These are phyloP conservation scores for Sphenodon punctatus DNA, from an alignment of 2,797 vertebrate species.

Conservation along the genomic window DNA sequence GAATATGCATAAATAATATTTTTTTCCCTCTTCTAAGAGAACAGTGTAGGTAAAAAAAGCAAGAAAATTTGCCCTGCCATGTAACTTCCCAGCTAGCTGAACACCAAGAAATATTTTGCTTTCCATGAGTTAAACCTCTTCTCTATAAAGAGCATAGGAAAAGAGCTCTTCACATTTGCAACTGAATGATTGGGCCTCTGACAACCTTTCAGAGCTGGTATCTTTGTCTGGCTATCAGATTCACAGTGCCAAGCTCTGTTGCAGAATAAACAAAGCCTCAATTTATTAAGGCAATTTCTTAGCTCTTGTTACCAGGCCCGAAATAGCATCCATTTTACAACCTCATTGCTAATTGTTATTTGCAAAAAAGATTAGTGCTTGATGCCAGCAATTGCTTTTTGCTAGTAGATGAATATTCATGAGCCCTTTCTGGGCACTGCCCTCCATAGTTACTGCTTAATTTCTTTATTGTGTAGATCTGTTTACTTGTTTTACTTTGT, in stretches of 20 bases:
- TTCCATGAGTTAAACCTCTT: background rate
- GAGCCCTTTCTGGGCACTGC: constrained; percentile 7
- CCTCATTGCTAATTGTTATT: constrained; percentile 45
- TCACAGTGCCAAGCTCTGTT: background rate
- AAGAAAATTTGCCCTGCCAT: background rate
- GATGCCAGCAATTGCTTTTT: constrained; percentile 26
- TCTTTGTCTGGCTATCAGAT: constrained; percentile 3
- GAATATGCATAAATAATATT: background rate
- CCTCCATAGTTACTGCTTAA: constrained; percentile 36
- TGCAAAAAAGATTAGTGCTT: constrained; percentile 33
- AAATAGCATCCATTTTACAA: constrained; percentile 49
- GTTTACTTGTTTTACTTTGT: constrained; percentile 20
- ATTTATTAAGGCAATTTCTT: constrained; percentile 18
- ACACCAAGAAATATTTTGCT: background rate
- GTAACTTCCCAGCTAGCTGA: background rate
- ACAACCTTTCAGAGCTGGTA: background rate
- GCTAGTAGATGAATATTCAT: constrained; percentile 58
- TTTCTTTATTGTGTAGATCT: constrained; percentile 34
- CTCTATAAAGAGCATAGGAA: background rate
- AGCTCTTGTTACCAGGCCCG: constrained; percentile 25
- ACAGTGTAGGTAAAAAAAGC: background rate
- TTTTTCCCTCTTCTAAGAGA: background rate
- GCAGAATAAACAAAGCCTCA: constrained; percentile 2
- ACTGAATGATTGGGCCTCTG: background rate
- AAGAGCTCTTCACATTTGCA: background rate